Percentiles rank a stretch among this genome's conserved stretches.
Evolutionary conservation across 2,113 vertebrate species (phyloP).

Genomic region (Cebus imitator): DNA sequence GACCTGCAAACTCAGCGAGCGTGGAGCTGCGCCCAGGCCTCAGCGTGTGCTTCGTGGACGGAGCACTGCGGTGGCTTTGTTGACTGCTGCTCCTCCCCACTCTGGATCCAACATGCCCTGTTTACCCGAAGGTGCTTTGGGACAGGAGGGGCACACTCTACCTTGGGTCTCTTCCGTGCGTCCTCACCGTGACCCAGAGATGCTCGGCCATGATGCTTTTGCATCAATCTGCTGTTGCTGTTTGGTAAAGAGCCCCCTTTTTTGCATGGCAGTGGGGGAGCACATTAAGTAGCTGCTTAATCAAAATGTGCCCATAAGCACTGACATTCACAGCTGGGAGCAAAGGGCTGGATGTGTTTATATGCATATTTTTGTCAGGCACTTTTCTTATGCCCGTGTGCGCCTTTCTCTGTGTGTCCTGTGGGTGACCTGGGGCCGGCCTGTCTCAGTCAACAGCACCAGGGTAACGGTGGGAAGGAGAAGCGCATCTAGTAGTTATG

Average conservation of each 20-base stretch:
- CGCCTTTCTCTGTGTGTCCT: background rate
- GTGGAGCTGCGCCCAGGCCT: background rate
- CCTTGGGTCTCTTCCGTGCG: background rate
- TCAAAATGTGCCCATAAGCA: background rate
- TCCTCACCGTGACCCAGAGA: rapidly evolving
- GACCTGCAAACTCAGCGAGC: background rate
- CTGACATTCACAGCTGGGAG: rapidly evolving
- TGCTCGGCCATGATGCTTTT: rapidly evolving
- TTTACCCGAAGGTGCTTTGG: too few species aligned
- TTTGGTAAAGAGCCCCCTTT: background rate
- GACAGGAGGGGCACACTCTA: background rate
- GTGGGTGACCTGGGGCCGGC: background rate
- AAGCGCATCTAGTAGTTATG: rapidly evolving
- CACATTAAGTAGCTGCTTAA: background rate
- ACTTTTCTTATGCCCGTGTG: background rate
- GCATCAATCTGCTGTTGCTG: background rate
- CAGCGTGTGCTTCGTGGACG: rapidly evolving
- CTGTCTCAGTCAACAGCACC: background rate
- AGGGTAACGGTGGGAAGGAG: too few species aligned
- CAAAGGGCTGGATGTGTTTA: background rate
- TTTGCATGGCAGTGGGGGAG: background rate
- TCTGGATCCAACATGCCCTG: rapidly evolving
- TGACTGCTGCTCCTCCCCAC: background rate
- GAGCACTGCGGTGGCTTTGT: background rate
- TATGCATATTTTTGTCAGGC: rapidly evolving